A percentile compares a stretch with the other conserved stretches of the same genome.
These are phyloP conservation scores for Passer montanus DNA, from an alignment of 2,113 vertebrate genomes.

Conservation along the genomic window DNA sequence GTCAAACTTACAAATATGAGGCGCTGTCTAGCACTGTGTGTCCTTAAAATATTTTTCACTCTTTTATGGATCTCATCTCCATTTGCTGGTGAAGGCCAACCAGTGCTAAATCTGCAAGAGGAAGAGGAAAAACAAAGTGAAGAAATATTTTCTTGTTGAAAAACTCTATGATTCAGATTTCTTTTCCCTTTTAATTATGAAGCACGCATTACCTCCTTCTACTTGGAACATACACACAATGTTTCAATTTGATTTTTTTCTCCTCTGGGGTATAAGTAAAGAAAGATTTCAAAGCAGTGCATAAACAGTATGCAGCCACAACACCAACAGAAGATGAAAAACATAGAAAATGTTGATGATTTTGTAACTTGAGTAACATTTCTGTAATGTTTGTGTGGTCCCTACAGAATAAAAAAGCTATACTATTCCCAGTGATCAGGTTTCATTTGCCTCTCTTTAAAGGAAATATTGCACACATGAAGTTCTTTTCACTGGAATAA, in stretches of 20 bases:
- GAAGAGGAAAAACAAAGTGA: background rate
- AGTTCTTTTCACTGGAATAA: background rate
- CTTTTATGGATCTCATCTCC: constrained; percentile 90
- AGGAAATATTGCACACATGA: background rate
- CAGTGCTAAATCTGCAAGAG: constrained; percentile 79
- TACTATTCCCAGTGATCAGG: background rate
- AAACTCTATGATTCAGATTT: background rate
- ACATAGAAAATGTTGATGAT: background rate
- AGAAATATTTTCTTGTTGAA: background rate
- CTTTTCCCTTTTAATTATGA: background rate
- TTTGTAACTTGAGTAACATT: background rate
- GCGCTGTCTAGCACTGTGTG: constrained; percentile 78
- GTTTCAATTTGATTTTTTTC: background rate
- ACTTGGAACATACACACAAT: background rate
- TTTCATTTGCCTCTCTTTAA: background rate
- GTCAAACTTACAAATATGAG: constrained; percentile 78
- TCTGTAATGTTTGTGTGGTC: background rate
- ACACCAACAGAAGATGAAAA: background rate
- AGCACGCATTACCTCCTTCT: background rate
- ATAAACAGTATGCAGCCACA: background rate
- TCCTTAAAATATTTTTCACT: constrained; percentile 89
- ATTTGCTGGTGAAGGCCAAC: constrained; percentile 78
- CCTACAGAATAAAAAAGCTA: background rate
- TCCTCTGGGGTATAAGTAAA: constrained; percentile 8
- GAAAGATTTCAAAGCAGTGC: background rate